Evolutionary conservation across 2,797 vertebrate species (phyloP), one percentile per base, ranked within the genome.

Genomic region (Prionace glauca): DNA sequence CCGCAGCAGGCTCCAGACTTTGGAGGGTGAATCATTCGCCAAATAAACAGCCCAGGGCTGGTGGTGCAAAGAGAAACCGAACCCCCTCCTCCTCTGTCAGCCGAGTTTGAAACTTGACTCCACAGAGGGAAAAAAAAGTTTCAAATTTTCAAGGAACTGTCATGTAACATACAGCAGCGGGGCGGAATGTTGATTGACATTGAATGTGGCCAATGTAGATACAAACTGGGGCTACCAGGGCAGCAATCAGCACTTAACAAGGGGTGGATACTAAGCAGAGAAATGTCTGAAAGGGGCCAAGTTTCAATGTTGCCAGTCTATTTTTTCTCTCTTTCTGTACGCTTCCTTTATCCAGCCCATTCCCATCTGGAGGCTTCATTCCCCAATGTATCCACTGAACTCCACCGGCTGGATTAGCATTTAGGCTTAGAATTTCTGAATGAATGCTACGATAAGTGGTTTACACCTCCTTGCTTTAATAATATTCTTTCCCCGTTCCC

Each of bases 101-200:
- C 87, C 87, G 26, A 62, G 87, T n/a, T 62, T 65, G 87, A 90
- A 90, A 90, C 87, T 90, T 62, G 87, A 90, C 29, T 90, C 87
- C 87, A 81, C 24, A 60, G 45, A 22, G 24, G 84, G 22, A 22
- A 60, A 56, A 88, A 88, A 88, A 60, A 88, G 86, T 88, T 88
- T 88, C 86, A 88, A 88, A 88, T 88, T 56, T 62, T 56, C 29
- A 60, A 90, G 56, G 50, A 90, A 32, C 87, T 90, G 87, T 90
- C 87, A 90, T 60, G 56, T 90, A 56, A 29, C 56, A 90, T 10
- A 62, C 26, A 56, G 87, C 87, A 18, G 26, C 3, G 56, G 87
- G 29, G 50, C 0, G 84, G 79, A 50, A 14, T n/a, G 29, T 16
- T 90, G 56, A 90, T 90, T n/a, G 87, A 90, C 87, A 90, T 1